Evolutionary conservation across 2,888 invertebrate species (phyloP), one percentile per base, ranked within the genome.

Genomic region (Psylliodes chrysocephalus): DNA sequence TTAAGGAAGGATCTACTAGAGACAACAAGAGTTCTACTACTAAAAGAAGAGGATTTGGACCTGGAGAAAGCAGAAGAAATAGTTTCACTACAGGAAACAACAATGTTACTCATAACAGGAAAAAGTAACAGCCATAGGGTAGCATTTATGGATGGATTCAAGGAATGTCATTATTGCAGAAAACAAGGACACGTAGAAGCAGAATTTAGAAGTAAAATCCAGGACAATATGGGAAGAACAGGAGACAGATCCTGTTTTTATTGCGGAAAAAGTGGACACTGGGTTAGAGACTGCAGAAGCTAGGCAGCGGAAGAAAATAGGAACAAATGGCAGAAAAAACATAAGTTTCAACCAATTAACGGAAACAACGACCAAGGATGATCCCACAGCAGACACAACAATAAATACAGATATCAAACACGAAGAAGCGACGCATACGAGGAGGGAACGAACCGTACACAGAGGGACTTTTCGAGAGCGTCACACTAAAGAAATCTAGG

Each of bases 51-150:
- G 2, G 12, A 49, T 49, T 7, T 49, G 17, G 28, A 47, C 7
- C 19, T 57, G 17, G 38, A 57, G 30, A 49, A 47, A 22, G 49
- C 57, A 12, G 49, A 57, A 19, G 47, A 30, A 1, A 18, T 49
- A 3, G 47, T 49, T 1, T 6, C 15, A 12, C 14, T 46, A 5
- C 18, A 44, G 12, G 46, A 56, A 18, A 46, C 46, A n/a, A 44
- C 30, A n/a, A 14, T 19, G 22, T 28, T 56, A 15, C 42, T 44
- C 28, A 10, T 56, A 7, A 10, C 19, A n/a, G 33, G 15, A 10
- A 51, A n/a, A 51, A 6, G 5, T 10, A 33, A 2, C 10, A 10
- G 33, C 2, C n/a, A 33, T 10, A n/a, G 42, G 15, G 42, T 42
- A 15, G 42, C 42, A 7, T 18, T 42, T 42, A 18, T 42, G 8